A percentile compares a stretch with the other conserved stretches of the same genome.
phyloP scores from a whole-genome alignment of 2,888 invertebrate species.

The Andrena hattorfiana region DNA sequence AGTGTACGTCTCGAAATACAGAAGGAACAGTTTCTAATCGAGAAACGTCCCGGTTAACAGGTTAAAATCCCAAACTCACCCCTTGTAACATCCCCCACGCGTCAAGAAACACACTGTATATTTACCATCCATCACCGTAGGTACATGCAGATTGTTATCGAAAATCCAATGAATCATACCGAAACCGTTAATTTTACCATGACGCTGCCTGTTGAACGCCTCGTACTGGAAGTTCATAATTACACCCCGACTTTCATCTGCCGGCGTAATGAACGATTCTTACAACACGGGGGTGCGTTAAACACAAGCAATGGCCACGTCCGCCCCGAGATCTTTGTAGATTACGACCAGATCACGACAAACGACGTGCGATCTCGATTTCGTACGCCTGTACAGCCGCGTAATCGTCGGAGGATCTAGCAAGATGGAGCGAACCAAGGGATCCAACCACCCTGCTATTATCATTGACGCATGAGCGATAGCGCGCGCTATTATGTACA shows the following conservation, averaged over 20 bases:
- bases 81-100: background rate
- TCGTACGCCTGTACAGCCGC: conserved; percentile 20
- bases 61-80: background rate
- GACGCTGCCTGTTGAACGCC: conserved; percentile 34
- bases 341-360: conserved; percentile 52
- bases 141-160: conserved; percentile 35
- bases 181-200: conserved; percentile 35
- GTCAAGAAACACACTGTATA: background rate
- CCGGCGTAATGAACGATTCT: conserved; percentile 53
- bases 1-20: no score
- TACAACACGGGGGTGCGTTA: conserved; percentile 38
- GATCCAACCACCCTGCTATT: conserved; percentile 32
- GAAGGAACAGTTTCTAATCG: background rate
- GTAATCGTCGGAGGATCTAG: conserved; percentile 58
- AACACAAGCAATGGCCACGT: conserved; percentile 33
- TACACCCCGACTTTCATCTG: conserved; percentile 32
- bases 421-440: conserved; percentile 58
- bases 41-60: background rate
- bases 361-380: conserved; percentile 56
- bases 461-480: conserved; percentile 45
- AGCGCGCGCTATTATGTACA: conserved; percentile 51
- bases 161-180: conserved; percentile 25
- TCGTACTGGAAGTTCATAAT: conserved; percentile 46
- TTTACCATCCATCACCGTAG: conserved; percentile 17
- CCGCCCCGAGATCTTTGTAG: conserved; percentile 44